phyloP scores from a whole-genome alignment of 2,113 vertebrate species.

The Proteles cristata region DNA sequence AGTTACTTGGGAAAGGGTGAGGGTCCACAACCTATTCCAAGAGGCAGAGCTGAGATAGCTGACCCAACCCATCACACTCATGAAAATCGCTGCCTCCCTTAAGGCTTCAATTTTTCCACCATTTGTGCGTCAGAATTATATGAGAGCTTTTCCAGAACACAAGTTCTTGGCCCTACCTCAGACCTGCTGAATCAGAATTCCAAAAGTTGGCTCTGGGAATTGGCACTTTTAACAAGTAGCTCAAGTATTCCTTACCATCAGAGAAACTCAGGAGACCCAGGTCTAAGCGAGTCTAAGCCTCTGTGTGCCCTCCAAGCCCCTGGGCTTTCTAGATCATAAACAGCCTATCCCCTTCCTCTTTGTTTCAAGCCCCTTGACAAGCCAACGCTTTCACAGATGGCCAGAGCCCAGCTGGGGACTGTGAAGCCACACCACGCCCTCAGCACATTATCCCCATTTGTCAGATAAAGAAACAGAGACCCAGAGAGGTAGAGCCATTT shows the following conservation, averaged over 20 bases:
- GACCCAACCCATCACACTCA: too few species aligned
- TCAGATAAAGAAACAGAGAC: background rate
- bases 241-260: background rate
- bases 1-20: background rate
- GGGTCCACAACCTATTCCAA: background rate
- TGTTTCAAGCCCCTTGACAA: background rate
- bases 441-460: background rate
- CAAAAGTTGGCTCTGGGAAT: background rate
- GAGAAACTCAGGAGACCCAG: background rate
- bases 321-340: background rate
- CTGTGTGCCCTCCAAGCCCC: background rate
- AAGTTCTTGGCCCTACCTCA: background rate
- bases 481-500: background rate
- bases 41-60: background rate
- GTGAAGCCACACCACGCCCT: too few species aligned
- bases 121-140: background rate
- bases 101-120: background rate
- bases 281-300: background rate
- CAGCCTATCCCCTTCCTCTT: background rate
- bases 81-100: background rate
- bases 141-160: background rate
- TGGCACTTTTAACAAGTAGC: background rate
- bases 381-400: background rate
- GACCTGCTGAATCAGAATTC: background rate
- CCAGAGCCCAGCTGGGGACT: background rate